Base-by-base conservation (phyloP, 2,888 invertebrate species). In the Lucinisca nassula region DNA sequence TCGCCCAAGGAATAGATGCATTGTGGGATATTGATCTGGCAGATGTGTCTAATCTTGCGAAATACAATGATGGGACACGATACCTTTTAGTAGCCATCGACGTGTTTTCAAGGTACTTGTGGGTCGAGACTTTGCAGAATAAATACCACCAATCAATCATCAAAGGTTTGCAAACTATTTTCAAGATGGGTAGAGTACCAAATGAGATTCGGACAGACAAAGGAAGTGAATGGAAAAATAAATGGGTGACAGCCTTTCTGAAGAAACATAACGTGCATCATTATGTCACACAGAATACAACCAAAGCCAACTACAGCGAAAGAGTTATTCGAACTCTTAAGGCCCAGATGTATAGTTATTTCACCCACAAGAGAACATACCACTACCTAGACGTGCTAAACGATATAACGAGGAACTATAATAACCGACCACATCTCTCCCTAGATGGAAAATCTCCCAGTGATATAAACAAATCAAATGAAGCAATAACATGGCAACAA, bases 71-170 rank as follows among this genome's bases (percentile, higher is more conserved):
- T 14, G 70, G 55, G 12, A n/a, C 67, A 67, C 61, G 82, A 74
- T 82, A 79, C 37, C 67, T 82, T 24, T 58, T 85, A n/a, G 79
- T 85, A 21, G 10, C 79, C 17, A 67, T 75, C 51, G 82, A 85
- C 45, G 72, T 85, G 6, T 85, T 85, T 67, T 82, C 85, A 8
- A 45, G 82, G 49, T 82, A 70, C 72, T 30, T 85, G 27, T 82
- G 74, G 37, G 67, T 67, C 10, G 74, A 67, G 45, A 74, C 85
- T 12, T n/a, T 85, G 35, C 79, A 79, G 73, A 40, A 78, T 37
- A 82, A 79, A 70, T 82, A 67, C 4, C 82, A 67, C 4, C 17
- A 58, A 6, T 27, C 49, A 17, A 70, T 82, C 10, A 40, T 85
- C 21, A 61, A 74, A 30, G 81, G 76, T 3, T 67, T 81, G n/a